Evolutionary conservation across 2,113 vertebrate genomes (phyloP), one percentile per base, ranked within the genome.

Genomic region (Silurus glanis): DNA sequence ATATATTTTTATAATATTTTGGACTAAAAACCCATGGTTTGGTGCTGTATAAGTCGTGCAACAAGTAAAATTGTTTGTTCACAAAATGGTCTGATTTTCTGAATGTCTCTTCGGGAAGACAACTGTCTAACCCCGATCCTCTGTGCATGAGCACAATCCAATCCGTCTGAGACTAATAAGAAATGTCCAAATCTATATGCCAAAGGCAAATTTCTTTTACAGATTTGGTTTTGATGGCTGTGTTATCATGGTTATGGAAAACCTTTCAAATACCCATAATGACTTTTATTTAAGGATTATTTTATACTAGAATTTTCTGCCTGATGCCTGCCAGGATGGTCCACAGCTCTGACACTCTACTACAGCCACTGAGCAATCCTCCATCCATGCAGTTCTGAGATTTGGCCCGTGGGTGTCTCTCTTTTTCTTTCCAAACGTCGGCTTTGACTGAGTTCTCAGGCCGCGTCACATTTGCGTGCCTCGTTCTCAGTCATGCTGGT

Each of bases 391-490:
- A 95, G 92, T 95, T 91, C 91, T 86, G 25, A 19, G 10, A 2
- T 85, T 69, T 51, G 83, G 89, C 94, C 95, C 91, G 91, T 93
- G 90, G 95, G 93, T 94, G 95, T 95, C 95, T 92, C 94, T 95
- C 95, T 95, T 95, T 94, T 94, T 94, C 95, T 95, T 95, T 88
- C 90, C 71, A 91, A 94, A 89, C 82, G 51, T 47, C 62, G 58
- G 16, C 25, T 76, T 45, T 79, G 59, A 82, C 61, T 76, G 53
- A 47, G 78, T 55, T 56, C 80, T 55, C 82, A 19, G 56, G 72
- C 79, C 14, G 61, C 72, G 74, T 72, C 75, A 49, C 62, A 55
- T 80, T 51, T 71, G 91, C 80, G 85, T 28, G 61, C 72, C 79
- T 82, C 78, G 16, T 61, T 82, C 74, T 51, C 76, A 82, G 64